These are phyloP conservation scores for Momotus momota DNA, from an alignment of 2,797 vertebrate genomes.

Conservation along the genomic window DNA sequence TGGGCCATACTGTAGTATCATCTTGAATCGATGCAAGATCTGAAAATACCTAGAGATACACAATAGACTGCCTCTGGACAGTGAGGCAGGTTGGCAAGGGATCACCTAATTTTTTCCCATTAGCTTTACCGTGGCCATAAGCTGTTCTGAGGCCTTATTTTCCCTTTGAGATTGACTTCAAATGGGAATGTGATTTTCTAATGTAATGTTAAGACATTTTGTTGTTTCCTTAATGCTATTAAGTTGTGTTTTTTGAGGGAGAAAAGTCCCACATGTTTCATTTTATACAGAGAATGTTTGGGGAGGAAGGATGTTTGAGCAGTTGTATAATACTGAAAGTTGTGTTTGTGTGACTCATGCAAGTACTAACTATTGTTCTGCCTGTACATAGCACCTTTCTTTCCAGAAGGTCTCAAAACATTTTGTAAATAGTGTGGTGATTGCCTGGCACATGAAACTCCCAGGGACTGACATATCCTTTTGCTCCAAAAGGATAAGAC, in stretches of 20 bases:
- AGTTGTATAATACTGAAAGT: neutral
- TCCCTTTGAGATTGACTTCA: neutral
- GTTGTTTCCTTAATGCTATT: neutral
- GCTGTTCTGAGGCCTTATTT: neutral
- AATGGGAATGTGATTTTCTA: neutral
- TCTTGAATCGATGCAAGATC: conserved; percentile 30
- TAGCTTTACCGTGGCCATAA: neutral
- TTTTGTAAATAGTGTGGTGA: conserved; percentile 8
- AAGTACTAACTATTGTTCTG: conserved; percentile 1
- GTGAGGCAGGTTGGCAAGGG: neutral
- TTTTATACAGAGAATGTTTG: neutral
- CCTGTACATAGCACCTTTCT: neutral
- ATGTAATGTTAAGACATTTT: neutral
- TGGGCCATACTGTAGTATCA: conserved; percentile 42
- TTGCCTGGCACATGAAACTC: neutral
- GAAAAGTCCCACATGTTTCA: neutral
- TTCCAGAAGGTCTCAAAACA: neutral
- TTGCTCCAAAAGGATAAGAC: neutral
- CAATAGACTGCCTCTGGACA: neutral
- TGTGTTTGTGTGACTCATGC: neutral
- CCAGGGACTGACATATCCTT: neutral
- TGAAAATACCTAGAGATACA: neutral
- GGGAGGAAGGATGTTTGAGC: neutral
- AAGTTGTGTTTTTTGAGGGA: neutral
- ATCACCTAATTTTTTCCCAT: neutral